Evolutionary conservation across 1,140 invertebrate genomes (phyloP).

Genomic region (Polypedilum vanderplanki): DNA sequence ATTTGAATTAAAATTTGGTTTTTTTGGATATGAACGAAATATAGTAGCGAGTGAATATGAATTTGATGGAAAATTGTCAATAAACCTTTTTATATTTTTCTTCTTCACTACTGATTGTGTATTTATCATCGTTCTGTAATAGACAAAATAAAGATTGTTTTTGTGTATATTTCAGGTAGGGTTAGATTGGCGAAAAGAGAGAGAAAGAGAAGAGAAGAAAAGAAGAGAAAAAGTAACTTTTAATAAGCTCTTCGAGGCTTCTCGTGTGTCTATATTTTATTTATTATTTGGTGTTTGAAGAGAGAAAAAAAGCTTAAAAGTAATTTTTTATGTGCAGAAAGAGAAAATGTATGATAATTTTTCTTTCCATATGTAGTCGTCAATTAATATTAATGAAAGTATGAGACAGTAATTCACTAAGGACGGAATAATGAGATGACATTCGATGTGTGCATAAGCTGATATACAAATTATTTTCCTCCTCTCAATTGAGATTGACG

Average conservation of each 20-base stretch:
- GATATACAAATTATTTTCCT: not conserved
- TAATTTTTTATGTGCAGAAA: too few relatives aligned
- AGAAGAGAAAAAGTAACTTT: not conserved
- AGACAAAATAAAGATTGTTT: not conserved
- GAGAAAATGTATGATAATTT: too few relatives aligned
- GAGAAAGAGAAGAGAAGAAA: slow-evolving; percentile 13
- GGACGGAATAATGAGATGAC: too few relatives aligned
- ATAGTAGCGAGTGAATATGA: too few relatives aligned
- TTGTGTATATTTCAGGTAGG: not conserved
- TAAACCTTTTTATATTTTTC: slow-evolving; percentile 29
- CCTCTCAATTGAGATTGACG: not conserved
- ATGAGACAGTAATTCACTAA: too few relatives aligned
- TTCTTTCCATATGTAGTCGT: too few relatives aligned
- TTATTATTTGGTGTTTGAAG: not conserved
- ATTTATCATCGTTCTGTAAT: slow-evolving; percentile 23
- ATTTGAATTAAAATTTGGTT: too few relatives aligned
- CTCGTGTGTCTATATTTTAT: not conserved
- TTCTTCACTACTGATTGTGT: not conserved
- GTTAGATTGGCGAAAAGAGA: not conserved
- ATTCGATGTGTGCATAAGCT: too few relatives aligned
- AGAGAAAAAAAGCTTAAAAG: not conserved
- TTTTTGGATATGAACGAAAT: too few relatives aligned
- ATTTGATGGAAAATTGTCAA: not conserved
- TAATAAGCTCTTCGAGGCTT: too few relatives aligned
- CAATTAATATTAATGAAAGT: too few relatives aligned